Conservation (phyloP, 2,888 invertebrate species). For the Caradrina clavipalpis region DNA sequence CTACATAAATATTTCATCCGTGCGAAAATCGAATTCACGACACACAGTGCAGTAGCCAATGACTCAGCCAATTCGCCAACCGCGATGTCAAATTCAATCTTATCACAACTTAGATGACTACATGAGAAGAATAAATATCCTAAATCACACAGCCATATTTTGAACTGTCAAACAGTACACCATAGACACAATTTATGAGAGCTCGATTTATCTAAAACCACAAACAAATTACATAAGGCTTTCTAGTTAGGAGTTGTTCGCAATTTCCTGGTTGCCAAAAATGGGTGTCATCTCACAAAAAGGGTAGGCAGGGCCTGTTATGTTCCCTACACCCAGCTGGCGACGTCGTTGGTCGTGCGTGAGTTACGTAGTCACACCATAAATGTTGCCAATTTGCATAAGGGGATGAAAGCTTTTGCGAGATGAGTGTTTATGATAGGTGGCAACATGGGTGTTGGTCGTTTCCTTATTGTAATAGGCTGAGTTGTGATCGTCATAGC, state of each 20-base stretch:
- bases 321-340: conserved; percentile 50
- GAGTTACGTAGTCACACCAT: conserved; percentile 72
- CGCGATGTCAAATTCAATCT: background rate
- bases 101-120: background rate
- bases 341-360: conserved; percentile 68
- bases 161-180: background rate
- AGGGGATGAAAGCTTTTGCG: conserved; percentile 83
- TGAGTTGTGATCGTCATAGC: conserved; percentile 20
- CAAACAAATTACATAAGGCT: conserved; percentile 79
- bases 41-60: too few relatives aligned
- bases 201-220: conserved; percentile 55
- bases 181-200: conserved; percentile 31
- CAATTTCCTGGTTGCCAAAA: conserved; percentile 87
- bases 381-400: conserved; percentile 86
- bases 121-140: background rate
- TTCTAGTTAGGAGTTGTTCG: conserved; percentile 78
- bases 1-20: too few relatives aligned
- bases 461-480: conserved; percentile 57
- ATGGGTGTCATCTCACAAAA: conserved; percentile 86
- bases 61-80: too few relatives aligned
- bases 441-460: conserved; percentile 58
- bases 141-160: conserved; percentile 1
- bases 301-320: conserved; percentile 72
- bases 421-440: conserved; percentile 85
- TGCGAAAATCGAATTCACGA: too few relatives aligned